Percentiles rank a stretch among this genome's conserved stretches.
Conservation (phyloP, 2,797 vertebrate species). For the Sebastes trivittatus region DNA sequence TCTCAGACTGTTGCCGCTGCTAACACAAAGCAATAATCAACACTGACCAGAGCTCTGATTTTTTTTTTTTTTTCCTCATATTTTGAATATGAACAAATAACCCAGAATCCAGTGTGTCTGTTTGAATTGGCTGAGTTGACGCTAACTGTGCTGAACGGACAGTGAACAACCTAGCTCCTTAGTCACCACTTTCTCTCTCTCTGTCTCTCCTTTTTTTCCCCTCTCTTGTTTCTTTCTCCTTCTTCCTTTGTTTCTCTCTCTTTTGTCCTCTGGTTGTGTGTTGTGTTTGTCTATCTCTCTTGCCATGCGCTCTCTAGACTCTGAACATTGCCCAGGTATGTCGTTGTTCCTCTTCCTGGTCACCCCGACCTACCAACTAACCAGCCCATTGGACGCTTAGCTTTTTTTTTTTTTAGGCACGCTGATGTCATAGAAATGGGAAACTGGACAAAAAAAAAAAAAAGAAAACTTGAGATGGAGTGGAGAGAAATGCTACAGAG, state of each 20-base stretch:
- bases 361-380: constrained; percentile 91
- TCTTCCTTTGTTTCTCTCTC: constrained; percentile 68
- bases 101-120: constrained; percentile 63
- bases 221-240: constrained; percentile 81
- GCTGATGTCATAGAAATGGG: constrained; percentile 65
- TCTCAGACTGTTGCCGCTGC: not conserved
- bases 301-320: constrained; percentile 99
- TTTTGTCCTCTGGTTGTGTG: constrained; percentile 89
- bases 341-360: constrained; percentile 99
- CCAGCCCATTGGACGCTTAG: constrained; percentile 91
- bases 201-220: constrained; percentile 83
- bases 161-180: constrained; percentile 89
- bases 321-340: constrained; percentile 99
- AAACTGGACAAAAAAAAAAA: constrained; percentile 1
- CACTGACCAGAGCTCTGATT: not conserved
- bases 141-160: constrained; percentile 86
- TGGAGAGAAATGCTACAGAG: constrained; percentile 78
- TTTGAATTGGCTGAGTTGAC: constrained; percentile 70
- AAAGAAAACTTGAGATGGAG: constrained; percentile 22
- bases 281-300: constrained; percentile 89
- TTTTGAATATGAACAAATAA: not conserved
- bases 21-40: constrained; percentile 6
- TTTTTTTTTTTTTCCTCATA: not conserved
- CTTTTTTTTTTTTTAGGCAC: constrained; percentile 72
- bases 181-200: constrained; percentile 93